phyloP scores from a whole-genome alignment of 2,797 vertebrate genomes.

The Cygnus olor region DNA sequence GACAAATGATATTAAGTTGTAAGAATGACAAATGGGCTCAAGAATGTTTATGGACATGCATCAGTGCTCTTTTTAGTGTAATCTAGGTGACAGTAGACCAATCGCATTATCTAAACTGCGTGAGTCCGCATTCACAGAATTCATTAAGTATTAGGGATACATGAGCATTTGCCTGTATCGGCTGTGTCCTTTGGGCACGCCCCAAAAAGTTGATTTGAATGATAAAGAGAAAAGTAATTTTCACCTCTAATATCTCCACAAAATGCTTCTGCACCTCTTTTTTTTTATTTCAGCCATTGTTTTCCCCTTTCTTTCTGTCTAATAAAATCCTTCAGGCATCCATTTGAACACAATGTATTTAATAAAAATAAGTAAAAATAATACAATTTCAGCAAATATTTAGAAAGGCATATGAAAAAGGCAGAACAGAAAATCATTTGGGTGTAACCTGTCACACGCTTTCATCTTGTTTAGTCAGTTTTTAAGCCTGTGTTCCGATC shows the following conservation, averaged over 20 bases:
- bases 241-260: background rate
- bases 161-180: background rate
- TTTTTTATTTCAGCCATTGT: background rate
- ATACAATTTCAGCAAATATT: background rate
- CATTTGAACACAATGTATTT: background rate
- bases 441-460: background rate
- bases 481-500: background rate
- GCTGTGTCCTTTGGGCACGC: no score
- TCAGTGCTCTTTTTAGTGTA: background rate
- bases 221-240: background rate
- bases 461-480: background rate
- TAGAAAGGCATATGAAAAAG: background rate
- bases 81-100: background rate
- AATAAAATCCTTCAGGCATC: background rate
- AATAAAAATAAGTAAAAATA: background rate
- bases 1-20: background rate
- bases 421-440: background rate
- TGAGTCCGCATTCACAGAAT: background rate
- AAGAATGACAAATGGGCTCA: background rate
- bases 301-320: background rate
- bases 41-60: background rate
- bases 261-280: background rate
- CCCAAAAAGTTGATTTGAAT: background rate
- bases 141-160: background rate
- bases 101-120: background rate